A percentile compares a stretch with the other conserved stretches of the same genome.
Conservation (phyloP, 1,140 invertebrate genomes). For the Macrocentrus cingulum region DNA sequence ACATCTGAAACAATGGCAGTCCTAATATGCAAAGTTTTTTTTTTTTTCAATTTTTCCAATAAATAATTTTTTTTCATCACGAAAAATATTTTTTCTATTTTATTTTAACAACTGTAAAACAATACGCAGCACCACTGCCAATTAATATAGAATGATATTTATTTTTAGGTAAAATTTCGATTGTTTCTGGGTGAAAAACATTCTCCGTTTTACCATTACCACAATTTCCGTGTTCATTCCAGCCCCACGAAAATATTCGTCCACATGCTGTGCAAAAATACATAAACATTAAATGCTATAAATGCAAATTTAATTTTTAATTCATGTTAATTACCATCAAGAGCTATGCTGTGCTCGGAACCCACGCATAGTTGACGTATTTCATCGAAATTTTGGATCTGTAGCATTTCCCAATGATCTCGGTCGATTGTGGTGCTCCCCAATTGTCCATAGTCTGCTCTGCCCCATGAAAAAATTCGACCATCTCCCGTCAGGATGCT, state of each 20-base stretch:
- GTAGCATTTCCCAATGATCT: slow-evolving; percentile 37
- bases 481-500: slow-evolving; percentile 64
- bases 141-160: slow-evolving; percentile 46
- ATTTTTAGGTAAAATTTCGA: slow-evolving; percentile 48
- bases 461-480: slow-evolving; percentile 71
- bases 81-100: no score
- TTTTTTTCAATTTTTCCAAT: slow-evolving; percentile 45
- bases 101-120: slow-evolving; percentile 58
- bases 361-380: slow-evolving; percentile 68
- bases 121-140: slow-evolving; percentile 62
- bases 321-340: slow-evolving; percentile 13
- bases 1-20: no score
- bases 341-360: slow-evolving; percentile 75
- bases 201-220: slow-evolving; percentile 70
- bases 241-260: slow-evolving; percentile 78
- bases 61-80: no score
- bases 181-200: slow-evolving; percentile 55
- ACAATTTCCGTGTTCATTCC: slow-evolving; percentile 90
- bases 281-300: slow-evolving; percentile 29
- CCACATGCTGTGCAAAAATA: slow-evolving; percentile 64
- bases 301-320: slow-evolving; percentile 21
- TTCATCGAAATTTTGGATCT: slow-evolving; percentile 39
- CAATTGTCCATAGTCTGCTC: slow-evolving; percentile 79
- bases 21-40: no score
- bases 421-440: slow-evolving; percentile 46